Conservation (phyloP, 2,888 invertebrate genomes). For the Helobdella robusta region DNA sequence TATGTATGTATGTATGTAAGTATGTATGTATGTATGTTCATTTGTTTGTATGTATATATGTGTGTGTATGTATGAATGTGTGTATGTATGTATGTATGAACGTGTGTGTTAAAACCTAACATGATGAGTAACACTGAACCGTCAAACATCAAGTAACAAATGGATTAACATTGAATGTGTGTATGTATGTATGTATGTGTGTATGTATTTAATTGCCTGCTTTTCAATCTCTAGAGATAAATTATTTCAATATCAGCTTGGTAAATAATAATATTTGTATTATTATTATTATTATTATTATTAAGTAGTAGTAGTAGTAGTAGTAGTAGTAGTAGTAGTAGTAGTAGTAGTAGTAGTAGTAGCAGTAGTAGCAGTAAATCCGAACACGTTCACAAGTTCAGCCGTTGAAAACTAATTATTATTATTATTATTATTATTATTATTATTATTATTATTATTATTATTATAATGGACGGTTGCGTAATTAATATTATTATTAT, state of each 20-base stretch:
- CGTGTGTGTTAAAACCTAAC: background rate
- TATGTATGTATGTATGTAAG: background rate
- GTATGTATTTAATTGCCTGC: too few species aligned
- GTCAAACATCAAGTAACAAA: slow-evolving; percentile 3
- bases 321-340: slow-evolving; percentile 3
- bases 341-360: slow-evolving; percentile 3
- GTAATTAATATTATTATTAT: background rate
- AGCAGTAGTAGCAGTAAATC: too few species aligned
- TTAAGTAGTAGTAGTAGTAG: slow-evolving; percentile 3
- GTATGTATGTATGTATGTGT: too few species aligned
- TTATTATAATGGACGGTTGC: background rate
- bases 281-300: too few species aligned
- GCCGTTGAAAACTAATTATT: background rate
- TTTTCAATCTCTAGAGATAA: too few species aligned
- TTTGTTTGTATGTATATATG: background rate
- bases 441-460: slow-evolving; percentile 1
- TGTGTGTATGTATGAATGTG: background rate
- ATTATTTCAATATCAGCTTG: too few species aligned
- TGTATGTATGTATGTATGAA: background rate
- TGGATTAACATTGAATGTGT: too few species aligned
- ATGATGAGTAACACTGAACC: background rate
- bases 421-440: slow-evolving; percentile 1
- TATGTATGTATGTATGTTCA: background rate
- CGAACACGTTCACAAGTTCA: too few species aligned
- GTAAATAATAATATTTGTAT: too few species aligned